Conservation (phyloP, 2,797 vertebrate species). For the Salmo trutta region DNA sequence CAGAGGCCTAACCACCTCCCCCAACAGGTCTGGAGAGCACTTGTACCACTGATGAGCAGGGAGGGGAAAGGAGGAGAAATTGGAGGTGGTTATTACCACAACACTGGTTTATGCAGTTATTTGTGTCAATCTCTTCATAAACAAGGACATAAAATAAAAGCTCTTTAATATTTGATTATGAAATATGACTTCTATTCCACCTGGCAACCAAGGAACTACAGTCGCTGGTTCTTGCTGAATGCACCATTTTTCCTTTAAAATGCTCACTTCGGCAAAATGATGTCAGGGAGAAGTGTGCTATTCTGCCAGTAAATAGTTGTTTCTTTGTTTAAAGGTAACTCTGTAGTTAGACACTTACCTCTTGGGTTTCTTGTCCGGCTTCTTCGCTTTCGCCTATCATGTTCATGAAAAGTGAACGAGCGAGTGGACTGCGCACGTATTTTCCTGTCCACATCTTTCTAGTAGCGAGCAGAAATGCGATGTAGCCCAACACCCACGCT, state of each 20-base stretch:
- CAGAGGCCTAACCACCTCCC: conserved; percentile 80
- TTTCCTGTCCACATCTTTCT: conserved; percentile 89
- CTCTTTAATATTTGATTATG: not conserved
- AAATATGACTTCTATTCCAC: not conserved
- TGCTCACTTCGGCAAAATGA: not conserved
- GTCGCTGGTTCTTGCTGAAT: not conserved
- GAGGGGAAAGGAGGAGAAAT: not conserved
- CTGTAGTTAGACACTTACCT: conserved; percentile 53
- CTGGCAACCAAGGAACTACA: not conserved
- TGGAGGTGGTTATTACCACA: not conserved
- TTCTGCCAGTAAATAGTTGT: not conserved
- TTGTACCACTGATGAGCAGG: conserved; percentile 87
- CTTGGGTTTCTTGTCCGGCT: conserved; percentile 40
- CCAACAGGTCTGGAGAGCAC: conserved; percentile 85
- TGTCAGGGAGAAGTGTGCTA: not conserved
- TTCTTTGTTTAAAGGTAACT: not conserved
- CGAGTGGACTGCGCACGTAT: conserved; percentile 85
- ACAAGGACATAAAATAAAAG: not conserved
- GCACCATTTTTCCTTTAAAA: not conserved
- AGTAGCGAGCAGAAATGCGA: conserved; percentile 79
- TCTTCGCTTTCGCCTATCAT: conserved; percentile 76
- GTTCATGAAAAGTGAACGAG: conserved; percentile 79
- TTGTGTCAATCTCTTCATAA: not conserved
- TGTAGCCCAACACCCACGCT: conserved; percentile 83
- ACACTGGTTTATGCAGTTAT: not conserved